phyloP scores from a whole-genome alignment of 2,797 vertebrate species.

The Ficedula albicollis region DNA sequence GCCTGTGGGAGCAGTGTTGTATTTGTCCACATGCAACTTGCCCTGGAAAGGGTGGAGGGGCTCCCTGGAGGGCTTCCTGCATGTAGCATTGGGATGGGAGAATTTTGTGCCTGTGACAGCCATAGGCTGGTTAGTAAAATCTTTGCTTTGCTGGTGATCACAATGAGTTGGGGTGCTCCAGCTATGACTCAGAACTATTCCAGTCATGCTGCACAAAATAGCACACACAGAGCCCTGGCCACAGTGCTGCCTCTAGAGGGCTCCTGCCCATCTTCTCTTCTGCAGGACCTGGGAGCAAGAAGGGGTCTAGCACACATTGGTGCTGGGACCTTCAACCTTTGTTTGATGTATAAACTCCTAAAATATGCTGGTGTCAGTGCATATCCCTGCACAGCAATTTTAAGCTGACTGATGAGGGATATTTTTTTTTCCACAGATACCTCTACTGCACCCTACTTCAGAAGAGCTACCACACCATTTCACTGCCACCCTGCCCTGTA shows the following conservation, averaged over 20 bases:
- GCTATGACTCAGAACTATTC: background rate
- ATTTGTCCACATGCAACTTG: background rate
- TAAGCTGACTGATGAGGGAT: background rate
- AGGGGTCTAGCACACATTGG: background rate
- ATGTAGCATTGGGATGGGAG: background rate
- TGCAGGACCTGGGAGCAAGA: background rate
- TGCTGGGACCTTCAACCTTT: accelerated
- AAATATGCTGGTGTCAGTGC: background rate
- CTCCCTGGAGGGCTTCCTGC: background rate
- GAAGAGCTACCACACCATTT: background rate
- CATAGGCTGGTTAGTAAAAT: background rate
- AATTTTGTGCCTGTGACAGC: background rate
- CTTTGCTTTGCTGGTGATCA: background rate
- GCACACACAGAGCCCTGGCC: accelerated
- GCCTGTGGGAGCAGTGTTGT: background rate
- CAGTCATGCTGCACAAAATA: background rate
- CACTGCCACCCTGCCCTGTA: accelerated
- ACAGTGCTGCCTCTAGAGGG: background rate
- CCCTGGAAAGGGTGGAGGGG: background rate
- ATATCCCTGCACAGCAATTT: background rate
- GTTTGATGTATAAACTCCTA: background rate
- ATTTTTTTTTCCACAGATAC: accelerated
- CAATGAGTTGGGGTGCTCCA: background rate
- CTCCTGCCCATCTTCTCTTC: background rate
- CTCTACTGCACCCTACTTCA: background rate